Evolutionary conservation across 2,797 vertebrate species (phyloP), one percentile per base, ranked within the genome.

Genomic region (Pangasius sanitwongsei): DNA sequence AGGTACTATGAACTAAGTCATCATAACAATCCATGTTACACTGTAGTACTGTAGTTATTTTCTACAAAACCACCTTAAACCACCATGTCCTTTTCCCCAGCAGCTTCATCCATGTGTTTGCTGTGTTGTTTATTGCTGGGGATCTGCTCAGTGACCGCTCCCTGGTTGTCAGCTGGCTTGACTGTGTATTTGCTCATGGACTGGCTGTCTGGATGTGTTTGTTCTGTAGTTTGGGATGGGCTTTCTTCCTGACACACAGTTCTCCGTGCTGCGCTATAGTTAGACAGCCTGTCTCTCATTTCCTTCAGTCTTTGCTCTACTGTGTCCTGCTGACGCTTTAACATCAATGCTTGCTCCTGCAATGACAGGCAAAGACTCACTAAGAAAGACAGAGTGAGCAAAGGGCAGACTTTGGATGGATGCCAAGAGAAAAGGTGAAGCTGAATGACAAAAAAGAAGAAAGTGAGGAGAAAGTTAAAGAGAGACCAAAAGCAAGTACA

Each of bases 311-410:
- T 94, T 94, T 95, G 94, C n/a, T 93, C 95, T 90, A 95, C 16
- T 80, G 94, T 94, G 87, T 90, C 92, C 90, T 96, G 96, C 94
- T 93, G 94, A 44, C 95, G 92, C 89, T 96, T 96, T 94, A 98
- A 93, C 91, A 96, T 92, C 86, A 94, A 87, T 80, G 93, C 92
- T 92, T 92, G 94, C 72, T 94, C 93, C 86, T 94, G 94, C 34
- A 67, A 55, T 25, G 6, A 86, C 6, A 69, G 72, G 23, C 48
- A 50, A 9, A 18, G 4, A 41, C 20, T 34, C 25, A 41, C 3
- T 44, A 16, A 81, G 25, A 16, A 53, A 16, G 70, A 85, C 13
- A 63, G 28, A 86, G 4, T n/a, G 44, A 55, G 31, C 23, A 34
- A 18, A 37, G 50, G 37, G 28, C 20, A 59, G 34, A 69, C 28